Evolutionary conservation across 2,113 vertebrate species (phyloP).

Genomic region (Tetrao urogallus): DNA sequence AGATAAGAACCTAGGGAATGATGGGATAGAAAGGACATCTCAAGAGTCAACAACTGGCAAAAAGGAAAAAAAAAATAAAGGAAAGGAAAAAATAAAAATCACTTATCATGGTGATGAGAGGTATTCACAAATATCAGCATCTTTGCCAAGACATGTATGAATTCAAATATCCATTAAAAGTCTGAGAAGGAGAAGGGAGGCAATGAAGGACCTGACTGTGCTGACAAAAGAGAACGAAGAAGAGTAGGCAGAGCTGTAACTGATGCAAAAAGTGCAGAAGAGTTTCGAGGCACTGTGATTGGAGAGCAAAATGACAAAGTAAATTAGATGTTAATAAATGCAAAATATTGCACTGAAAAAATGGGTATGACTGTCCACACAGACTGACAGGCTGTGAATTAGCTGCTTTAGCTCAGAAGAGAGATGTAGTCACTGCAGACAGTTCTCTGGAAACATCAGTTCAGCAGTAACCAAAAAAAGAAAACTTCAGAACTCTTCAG

Average conservation of each 20-base stretch:
- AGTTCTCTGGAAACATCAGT: background rate
- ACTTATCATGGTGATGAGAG: background rate
- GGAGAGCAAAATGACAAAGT: slow-evolving; percentile 24
- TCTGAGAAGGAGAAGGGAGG: background rate
- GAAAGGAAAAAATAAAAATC: background rate
- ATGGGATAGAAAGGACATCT: background rate
- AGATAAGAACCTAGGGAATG: background rate
- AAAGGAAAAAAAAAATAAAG: background rate
- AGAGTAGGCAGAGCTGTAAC: background rate
- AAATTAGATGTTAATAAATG: slow-evolving; percentile 56
- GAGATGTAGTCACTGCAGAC: background rate
- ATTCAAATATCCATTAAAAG: background rate
- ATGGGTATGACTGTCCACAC: background rate
- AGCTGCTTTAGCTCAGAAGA: background rate
- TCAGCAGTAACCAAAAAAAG: background rate
- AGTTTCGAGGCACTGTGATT: background rate
- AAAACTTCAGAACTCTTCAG: background rate
- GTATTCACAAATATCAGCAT: background rate
- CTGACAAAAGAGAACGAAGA: background rate
- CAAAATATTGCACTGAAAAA: background rate
- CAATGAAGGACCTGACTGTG: background rate
- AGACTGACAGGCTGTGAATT: slow-evolving; percentile 30
- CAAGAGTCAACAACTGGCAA: background rate
- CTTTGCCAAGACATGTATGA: background rate
- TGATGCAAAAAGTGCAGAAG: background rate